Evolutionary conservation across 2,888 invertebrate genomes (phyloP).

Genomic region (Spisula subtruncata): DNA sequence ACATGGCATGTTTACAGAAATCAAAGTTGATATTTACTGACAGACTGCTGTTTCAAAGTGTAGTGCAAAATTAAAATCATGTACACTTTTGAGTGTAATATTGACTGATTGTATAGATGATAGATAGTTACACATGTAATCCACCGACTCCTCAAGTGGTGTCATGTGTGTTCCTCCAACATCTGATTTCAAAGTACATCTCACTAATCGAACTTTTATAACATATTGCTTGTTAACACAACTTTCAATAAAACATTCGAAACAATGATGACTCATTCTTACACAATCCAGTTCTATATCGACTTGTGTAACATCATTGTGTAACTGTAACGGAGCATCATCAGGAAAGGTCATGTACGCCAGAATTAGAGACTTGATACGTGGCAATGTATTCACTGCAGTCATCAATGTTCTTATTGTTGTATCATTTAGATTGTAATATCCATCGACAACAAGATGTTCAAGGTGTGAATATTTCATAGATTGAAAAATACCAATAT

Average conservation of each 20-base stretch:
- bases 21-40: too few relatives aligned
- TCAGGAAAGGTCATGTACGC: neutral
- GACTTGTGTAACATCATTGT: neutral
- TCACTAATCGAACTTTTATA: neutral
- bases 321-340: neutral
- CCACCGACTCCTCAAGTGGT: neutral
- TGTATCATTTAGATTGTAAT: neutral
- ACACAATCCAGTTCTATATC: neutral
- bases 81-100: neutral
- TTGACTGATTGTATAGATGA: neutral
- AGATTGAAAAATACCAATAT: neutral
- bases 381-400: neutral
- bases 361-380: neutral
- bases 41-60: too few relatives aligned
- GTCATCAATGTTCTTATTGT: neutral
- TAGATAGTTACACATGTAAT: neutral
- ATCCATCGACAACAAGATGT: neutral
- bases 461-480: conserved; percentile 10
- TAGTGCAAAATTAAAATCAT: too few relatives aligned
- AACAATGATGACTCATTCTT: neutral
- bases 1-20: too few relatives aligned
- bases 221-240: neutral
- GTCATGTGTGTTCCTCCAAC: neutral
- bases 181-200: neutral
- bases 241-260: neutral